These are phyloP conservation scores for Mythimna albipuncta DNA, from an alignment of 2,888 invertebrate species.

Conservation along the genomic window DNA sequence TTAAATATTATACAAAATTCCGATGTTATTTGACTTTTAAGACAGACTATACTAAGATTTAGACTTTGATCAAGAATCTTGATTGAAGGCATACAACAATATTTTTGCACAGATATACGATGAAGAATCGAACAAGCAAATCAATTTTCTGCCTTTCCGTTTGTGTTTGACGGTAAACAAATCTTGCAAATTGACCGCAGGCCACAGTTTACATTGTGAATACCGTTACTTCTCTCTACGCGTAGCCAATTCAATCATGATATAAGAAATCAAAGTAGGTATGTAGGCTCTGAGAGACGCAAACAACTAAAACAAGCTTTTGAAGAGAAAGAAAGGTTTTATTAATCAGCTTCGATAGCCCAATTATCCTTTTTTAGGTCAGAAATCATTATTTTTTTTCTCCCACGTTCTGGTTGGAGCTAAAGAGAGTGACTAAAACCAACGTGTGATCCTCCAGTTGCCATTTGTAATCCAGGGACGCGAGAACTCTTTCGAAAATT, in stretches of 20 bases:
- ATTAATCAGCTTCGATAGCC: neutral
- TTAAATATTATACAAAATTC: no score
- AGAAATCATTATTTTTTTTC: neutral
- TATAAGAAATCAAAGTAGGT: slow-evolving; percentile 17
- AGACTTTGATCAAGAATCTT: neutral
- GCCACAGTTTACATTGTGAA: slow-evolving; percentile 26
- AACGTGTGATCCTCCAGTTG: no score
- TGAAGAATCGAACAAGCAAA: neutral
- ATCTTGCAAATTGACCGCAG: slow-evolving; percentile 27
- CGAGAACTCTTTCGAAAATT: no score
- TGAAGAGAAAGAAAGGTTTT: neutral
- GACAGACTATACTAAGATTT: neutral
- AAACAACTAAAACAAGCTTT: neutral
- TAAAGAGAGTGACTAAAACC: neutral
- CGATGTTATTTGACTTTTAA: no score
- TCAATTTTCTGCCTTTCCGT: slow-evolving; percentile 1
- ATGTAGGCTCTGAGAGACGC: neutral
- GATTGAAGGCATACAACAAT: no score
- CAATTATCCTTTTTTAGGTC: neutral
- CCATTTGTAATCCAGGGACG: no score
- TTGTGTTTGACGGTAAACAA: slow-evolving; percentile 30
- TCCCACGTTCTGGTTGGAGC: neutral
- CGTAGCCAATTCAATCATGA: slow-evolving; percentile 26
- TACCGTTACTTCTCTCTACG: slow-evolving; percentile 42
- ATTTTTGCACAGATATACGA: neutral